Evolutionary conservation across 2,888 invertebrate genomes (phyloP).

Genomic region (Drosophila monieri): DNA sequence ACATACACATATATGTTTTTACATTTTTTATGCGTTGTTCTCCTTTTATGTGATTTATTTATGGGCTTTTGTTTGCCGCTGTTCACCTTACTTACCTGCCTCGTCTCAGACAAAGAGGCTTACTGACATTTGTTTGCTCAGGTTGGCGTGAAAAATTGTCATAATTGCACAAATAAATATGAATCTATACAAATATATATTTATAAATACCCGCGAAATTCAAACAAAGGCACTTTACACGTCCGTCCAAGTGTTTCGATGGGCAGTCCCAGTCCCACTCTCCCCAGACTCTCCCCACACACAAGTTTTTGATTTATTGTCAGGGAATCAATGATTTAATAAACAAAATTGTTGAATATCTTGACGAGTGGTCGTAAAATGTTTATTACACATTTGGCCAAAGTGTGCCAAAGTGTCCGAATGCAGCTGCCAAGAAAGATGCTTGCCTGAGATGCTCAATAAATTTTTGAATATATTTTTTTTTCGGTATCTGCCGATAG

Average conservation of each 20-base stretch:
- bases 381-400: constrained; percentile 24
- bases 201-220: constrained; percentile 32
- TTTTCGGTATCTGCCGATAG: constrained; percentile 19
- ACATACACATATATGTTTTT: constrained; percentile 6
- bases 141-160: constrained; percentile 68
- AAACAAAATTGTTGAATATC: constrained; percentile 27
- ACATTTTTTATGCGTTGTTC: constrained; percentile 33
- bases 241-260: constrained; percentile 15
- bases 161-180: constrained; percentile 73
- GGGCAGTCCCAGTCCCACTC: constrained; percentile 28
- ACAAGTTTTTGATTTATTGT: constrained; percentile 22
- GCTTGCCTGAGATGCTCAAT: constrained; percentile 19
- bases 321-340: constrained; percentile 56
- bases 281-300: not conserved
- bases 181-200: constrained; percentile 28
- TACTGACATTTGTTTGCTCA: constrained; percentile 64
- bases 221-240: constrained; percentile 64
- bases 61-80: constrained; percentile 38
- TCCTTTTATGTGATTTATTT: constrained; percentile 49
- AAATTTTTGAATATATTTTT: constrained; percentile 19
- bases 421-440: constrained; percentile 37
- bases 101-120: constrained; percentile 60
- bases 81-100: constrained; percentile 7
- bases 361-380: constrained; percentile 6
- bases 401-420: constrained; percentile 20